Evolutionary conservation across 1,140 invertebrate genomes (phyloP), one percentile per base, ranked within the genome.

Genomic region (Temnothorax longispinosus): DNA sequence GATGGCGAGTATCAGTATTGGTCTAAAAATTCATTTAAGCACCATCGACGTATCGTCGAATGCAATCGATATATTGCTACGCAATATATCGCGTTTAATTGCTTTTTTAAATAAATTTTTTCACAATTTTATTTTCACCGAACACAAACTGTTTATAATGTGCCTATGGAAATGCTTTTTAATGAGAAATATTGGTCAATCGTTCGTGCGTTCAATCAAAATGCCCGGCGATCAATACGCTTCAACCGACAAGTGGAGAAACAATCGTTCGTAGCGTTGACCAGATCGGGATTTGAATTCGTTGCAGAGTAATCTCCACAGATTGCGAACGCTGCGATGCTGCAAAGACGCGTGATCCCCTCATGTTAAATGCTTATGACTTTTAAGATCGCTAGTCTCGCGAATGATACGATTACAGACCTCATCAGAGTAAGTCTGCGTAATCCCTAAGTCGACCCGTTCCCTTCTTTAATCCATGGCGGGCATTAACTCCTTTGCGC

Each of bases 381-480:
- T 84, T 74, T 84, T 75, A 84, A 84, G 80, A 84, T 72, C 44
- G 56, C 54, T 84, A 75, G 80, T 84, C 80, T 84, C 69, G 58
- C 44, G 76, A 80, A 90, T 90, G 84, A 78, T 67, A 64, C 88
- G 78, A 89, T 89, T 86, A 81, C 87, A 87, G 78, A 90, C 82
- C 88, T 81, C 74, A 47, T 72, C 54, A 76, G 67, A 85, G 84
- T 92, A 92, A 93, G 93, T 94, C 91, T 89, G 90, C 91, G 90
- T 92, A 92, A 93, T 92, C 91, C 90, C 80, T 84, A 75, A 84
- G 80, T 91, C 80, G 67, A 87, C 89, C 78, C 78, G 87, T 74
- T 74, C 88, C 90, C 90, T 92, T 91, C 93, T 93, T 94, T 94
- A 94, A 95, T 95, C 93, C 94, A 93, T 92, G 84, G 87, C 88